Base-by-base conservation (phyloP, 2,797 vertebrate genomes). In the Catostomus latipinnis region DNA sequence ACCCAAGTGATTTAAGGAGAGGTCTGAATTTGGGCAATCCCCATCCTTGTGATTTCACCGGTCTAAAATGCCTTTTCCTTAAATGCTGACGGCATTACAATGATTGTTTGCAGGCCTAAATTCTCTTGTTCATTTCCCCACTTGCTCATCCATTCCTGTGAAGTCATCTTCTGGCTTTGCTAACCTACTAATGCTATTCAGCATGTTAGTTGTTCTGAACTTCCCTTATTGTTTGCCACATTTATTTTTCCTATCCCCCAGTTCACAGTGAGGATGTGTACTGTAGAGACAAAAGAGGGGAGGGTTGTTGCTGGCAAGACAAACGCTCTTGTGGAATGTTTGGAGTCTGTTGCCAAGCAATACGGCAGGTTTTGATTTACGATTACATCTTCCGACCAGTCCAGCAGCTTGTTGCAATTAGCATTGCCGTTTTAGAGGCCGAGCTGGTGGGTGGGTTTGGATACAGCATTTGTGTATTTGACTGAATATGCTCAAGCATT, bases 331-430 rank as follows among this genome's bases (percentile, higher is more conserved):
- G 88, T 89, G 81, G 88, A 89, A 91, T 91, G 92, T 92, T 93
- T 93, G 87, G 81, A 88, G 84, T 87, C 83, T 53, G 91, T 93
- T 92, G 91, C 92, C 90, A 92, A 89, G 91, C 90, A 89, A 89
- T 90, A 56, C 60, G 89, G 88, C 89, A 87, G 86, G 88, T 89
- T 93, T 88, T 90, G 91, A 91, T 93, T 91, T 90, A 89, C 86
- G 84, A 88, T 90, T 88, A 91, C 88, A 89, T 93, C 85, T 91
- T 90, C 86, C 85, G 89, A 78, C 85, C 87, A 34, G 34, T 34
- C 34, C 34, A 84, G 88, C 88, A 90, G 88, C 91, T 92, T 93
- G 90, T 92, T 91, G 89, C 90, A 91, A 92, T 94, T 93, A 92
- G 86, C 73, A 76, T 89, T 89, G 72, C 86, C 83, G 81, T 88